Percentiles rank a stretch among this genome's conserved stretches.
These are phyloP conservation scores for Sapayoa aenigma DNA, from an alignment of 2,113 vertebrate genomes.

Conservation along the genomic window DNA sequence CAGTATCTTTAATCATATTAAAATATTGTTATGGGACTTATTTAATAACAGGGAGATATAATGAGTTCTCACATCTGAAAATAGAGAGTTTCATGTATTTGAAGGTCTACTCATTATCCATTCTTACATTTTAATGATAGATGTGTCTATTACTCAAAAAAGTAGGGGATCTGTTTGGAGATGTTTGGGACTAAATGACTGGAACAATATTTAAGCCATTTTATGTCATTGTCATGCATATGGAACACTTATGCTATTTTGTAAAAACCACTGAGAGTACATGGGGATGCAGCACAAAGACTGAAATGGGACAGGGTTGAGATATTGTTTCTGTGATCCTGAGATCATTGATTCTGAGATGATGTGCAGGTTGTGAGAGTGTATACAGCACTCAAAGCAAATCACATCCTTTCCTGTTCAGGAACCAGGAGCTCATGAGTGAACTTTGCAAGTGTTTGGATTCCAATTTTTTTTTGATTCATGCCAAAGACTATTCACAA, in stretches of 20 bases:
- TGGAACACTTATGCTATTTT: background rate
- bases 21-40: constrained; percentile 11
- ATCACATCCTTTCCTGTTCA: background rate
- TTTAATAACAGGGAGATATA: constrained; percentile 5
- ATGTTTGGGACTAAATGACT: background rate
- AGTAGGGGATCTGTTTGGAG: background rate
- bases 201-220: background rate
- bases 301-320: background rate
- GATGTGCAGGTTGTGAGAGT: background rate
- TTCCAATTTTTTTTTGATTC: background rate
- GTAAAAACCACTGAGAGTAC: background rate
- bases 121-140: constrained; percentile 19
- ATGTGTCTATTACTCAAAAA: constrained; percentile 14
- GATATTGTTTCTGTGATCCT: background rate
- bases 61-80: constrained; percentile 14
- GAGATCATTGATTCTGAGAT: too few species aligned
- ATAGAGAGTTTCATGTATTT: background rate
- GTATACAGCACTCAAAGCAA: background rate
- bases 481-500: background rate
- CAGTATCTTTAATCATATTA: constrained; percentile 38
- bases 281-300: background rate
- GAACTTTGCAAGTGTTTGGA: background rate
- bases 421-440: background rate
- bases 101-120: background rate
- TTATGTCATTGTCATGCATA: fast-evolving